Evolutionary conservation across 2,888 invertebrate species (phyloP).

Genomic region (Buathra laborator): DNA sequence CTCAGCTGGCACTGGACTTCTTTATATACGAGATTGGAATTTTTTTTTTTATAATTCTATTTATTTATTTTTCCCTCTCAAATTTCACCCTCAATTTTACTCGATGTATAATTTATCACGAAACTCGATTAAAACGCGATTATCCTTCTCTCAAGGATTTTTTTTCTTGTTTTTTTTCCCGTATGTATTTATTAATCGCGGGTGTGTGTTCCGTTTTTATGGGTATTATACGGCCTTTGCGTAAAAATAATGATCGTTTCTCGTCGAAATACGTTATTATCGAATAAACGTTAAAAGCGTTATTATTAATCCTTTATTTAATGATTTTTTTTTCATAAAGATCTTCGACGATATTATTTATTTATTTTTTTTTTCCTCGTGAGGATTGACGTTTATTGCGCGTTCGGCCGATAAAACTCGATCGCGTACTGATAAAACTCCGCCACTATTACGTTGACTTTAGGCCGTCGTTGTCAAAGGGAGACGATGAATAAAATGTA

Average conservation of each 20-base stretch:
- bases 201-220: conserved; percentile 3
- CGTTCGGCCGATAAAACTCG: neutral
- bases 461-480: conserved; percentile 7
- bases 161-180: neutral
- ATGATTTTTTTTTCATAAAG: conserved; percentile 25
- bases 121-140: conserved; percentile 46
- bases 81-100: conserved; percentile 16
- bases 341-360: neutral
- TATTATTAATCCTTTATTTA: conserved; percentile 3
- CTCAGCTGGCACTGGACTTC: conserved; percentile 47
- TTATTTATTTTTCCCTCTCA: conserved; percentile 23
- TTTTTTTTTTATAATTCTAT: conserved; percentile 21
- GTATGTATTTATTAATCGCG: conserved; percentile 22
- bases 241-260: neutral
- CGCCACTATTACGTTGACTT: neutral
- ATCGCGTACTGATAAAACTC: neutral
- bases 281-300: conserved; percentile 32
- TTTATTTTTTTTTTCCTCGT: neutral
- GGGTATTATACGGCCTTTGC: neutral
- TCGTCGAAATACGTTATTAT: conserved; percentile 25
- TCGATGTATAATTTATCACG: conserved; percentile 21
- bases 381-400: no score
- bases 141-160: neutral
- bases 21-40: neutral
- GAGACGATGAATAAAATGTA: neutral